phyloP scores from a whole-genome alignment of 2,797 vertebrate species.

The Gallinago solitaria region DNA sequence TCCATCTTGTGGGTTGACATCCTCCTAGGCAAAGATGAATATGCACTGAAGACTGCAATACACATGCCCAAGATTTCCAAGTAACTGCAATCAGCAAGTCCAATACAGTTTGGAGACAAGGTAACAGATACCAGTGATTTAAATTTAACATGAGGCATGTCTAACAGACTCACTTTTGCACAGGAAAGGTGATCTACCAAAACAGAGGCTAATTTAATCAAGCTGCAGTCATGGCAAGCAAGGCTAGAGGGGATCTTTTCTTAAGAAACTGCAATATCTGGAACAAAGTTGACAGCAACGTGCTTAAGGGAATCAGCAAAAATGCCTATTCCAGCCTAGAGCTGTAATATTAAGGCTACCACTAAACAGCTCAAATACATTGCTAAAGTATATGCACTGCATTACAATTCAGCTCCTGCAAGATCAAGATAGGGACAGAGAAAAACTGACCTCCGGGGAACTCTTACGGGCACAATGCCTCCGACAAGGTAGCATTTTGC shows the following conservation, averaged over 20 bases:
- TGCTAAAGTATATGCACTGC: background rate
- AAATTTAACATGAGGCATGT: background rate
- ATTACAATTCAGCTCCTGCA: background rate
- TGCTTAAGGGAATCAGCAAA: background rate
- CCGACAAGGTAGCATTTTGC: background rate
- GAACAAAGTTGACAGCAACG: fast-evolving
- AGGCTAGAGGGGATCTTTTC: background rate
- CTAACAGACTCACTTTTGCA: background rate
- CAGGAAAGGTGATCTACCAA: background rate
- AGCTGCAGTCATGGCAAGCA: background rate
- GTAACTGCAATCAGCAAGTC: background rate
- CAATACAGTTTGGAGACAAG: background rate
- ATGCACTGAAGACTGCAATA: background rate
- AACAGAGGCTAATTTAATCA: background rate
- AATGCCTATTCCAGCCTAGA: background rate
- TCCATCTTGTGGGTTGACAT: background rate
- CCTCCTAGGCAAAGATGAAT: background rate
- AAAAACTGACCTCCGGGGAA: background rate
- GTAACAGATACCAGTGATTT: background rate
- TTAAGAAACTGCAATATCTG: background rate
- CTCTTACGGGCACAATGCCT: background rate
- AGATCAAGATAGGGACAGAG: background rate
- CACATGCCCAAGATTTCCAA: background rate
- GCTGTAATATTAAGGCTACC: background rate
- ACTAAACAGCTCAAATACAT: background rate